These are phyloP conservation scores for Colostygia pectinataria DNA, from an alignment of 2,888 invertebrate species.

Conservation along the genomic window DNA sequence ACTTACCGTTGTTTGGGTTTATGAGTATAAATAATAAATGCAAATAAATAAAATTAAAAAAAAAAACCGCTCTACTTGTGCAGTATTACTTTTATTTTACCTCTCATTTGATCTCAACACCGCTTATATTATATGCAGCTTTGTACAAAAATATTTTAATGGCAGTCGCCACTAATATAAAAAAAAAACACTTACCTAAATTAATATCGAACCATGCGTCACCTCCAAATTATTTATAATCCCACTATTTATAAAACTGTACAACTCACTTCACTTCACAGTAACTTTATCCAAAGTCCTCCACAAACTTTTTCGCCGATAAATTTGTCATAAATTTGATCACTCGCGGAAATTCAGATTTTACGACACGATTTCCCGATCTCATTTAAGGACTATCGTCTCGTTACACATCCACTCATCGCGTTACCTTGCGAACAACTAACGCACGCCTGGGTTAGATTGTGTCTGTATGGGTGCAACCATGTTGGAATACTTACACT, in stretches of 20 bases:
- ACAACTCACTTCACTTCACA: conserved; percentile 23
- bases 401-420: conserved; percentile 26
- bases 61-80: no score
- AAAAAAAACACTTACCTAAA: conserved; percentile 27
- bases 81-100: no score
- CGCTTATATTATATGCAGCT: no score
- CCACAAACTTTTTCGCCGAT: conserved; percentile 29
- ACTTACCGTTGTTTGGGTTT: no score
- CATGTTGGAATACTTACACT: conserved; percentile 37
- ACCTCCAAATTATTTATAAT: conserved; percentile 10
- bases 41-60: no score
- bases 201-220: conserved; percentile 13
- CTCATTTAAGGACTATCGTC: not conserved
- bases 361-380: conserved; percentile 16
- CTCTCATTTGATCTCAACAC: no score
- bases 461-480: conserved; percentile 53
- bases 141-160: no score
- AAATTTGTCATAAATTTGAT: conserved; percentile 23
- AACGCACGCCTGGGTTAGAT: conserved; percentile 65
- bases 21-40: not conserved
- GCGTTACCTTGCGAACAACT: conserved; percentile 49
- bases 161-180: no score
- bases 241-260: conserved; percentile 12
- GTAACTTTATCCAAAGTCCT: conserved; percentile 21
- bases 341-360: conserved; percentile 27